These are phyloP conservation scores for Adoxophyes honmai DNA, from an alignment of 1,140 invertebrate genomes.

Conservation along the genomic window DNA sequence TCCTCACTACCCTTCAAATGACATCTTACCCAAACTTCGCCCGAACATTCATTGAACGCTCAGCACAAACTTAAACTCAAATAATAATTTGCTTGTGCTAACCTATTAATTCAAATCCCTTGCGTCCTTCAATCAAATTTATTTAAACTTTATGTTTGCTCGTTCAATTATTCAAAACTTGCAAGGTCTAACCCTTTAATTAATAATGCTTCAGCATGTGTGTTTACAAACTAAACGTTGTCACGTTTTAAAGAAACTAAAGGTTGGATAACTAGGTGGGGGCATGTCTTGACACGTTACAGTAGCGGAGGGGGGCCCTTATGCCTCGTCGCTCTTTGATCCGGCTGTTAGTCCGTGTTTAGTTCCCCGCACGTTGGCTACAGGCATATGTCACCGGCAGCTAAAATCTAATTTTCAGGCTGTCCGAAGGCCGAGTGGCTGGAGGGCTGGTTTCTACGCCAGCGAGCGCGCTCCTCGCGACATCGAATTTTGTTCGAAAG, in stretches of 20 bases:
- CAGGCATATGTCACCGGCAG: constrained; percentile 35
- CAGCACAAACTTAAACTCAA: neutral
- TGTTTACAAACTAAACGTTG: too few relatives aligned
- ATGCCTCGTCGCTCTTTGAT: constrained; percentile 3
- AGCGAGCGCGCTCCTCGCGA: constrained; percentile 18
- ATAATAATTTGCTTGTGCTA: constrained; percentile 3
- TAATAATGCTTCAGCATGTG: too few relatives aligned
- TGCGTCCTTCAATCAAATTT: neutral
- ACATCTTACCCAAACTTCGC: neutral
- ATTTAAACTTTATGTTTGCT: constrained; percentile 8
- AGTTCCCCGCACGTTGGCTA: constrained; percentile 20
- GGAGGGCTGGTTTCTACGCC: constrained; percentile 4
- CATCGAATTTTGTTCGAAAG: constrained; percentile 55
- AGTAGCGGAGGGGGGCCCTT: too few relatives aligned
- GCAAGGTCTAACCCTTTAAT: neutral
- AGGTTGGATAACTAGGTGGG: too few relatives aligned
- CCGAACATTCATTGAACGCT: neutral
- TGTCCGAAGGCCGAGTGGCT: constrained; percentile 39
- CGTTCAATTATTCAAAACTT: constrained; percentile 6
- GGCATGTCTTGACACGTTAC: too few relatives aligned
- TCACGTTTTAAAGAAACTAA: too few relatives aligned
- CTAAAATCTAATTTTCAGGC: constrained; percentile 54
- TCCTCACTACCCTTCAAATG: neutral
- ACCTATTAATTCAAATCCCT: constrained; percentile 6
- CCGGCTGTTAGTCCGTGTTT: constrained; percentile 6